Percentiles rank a stretch among this genome's conserved stretches.
phyloP scores from a whole-genome alignment of 2,113 vertebrate genomes.

The Platycercus adscitus region DNA sequence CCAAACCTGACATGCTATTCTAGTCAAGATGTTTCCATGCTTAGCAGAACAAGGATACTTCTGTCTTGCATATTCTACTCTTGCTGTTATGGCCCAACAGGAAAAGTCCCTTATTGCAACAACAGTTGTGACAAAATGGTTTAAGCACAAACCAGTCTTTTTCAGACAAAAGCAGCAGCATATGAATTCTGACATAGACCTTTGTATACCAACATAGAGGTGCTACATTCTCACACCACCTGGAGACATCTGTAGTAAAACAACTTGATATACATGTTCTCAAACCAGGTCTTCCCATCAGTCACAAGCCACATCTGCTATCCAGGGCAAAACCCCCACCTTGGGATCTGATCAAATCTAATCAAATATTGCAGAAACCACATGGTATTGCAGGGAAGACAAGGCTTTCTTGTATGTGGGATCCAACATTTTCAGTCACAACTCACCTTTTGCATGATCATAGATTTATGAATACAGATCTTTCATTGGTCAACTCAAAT shows the following conservation, averaged over 20 bases:
- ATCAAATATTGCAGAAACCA: background rate
- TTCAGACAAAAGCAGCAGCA: background rate
- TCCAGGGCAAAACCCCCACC: background rate
- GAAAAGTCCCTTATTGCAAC: background rate
- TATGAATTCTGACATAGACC: background rate
- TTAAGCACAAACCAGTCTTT: background rate
- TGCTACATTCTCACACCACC: background rate
- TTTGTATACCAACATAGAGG: background rate
- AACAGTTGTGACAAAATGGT: background rate
- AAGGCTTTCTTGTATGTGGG: background rate
- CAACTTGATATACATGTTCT: background rate
- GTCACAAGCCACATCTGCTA: background rate
- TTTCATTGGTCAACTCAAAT: background rate
- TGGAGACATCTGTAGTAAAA: background rate
- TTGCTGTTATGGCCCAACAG: background rate
- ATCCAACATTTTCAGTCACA: background rate
- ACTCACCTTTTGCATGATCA: background rate
- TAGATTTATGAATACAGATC: background rate
- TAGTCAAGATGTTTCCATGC: fast-evolving
- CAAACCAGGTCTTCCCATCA: background rate
- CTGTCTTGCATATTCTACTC: background rate
- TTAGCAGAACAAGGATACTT: background rate
- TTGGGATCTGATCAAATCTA: background rate
- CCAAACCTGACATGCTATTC: background rate
- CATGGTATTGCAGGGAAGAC: background rate